Evolutionary conservation across 2,888 invertebrate genomes (phyloP).

Genomic region (Cinara cedri): DNA sequence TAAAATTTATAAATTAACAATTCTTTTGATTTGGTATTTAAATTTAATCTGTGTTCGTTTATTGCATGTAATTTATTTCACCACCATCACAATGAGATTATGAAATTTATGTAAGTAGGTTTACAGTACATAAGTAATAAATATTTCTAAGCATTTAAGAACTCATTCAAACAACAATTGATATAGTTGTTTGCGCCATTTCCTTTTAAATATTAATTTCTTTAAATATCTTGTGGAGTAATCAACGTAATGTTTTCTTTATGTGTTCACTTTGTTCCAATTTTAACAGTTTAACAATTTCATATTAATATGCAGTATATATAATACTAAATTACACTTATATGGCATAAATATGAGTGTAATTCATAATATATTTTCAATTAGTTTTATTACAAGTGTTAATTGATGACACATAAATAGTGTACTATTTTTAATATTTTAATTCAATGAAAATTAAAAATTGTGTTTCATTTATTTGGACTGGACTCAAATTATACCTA

Average conservation of each 20-base stretch:
- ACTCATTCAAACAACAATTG: conserved; percentile 35
- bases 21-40: conserved; percentile 4
- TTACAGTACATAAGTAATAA: neutral
- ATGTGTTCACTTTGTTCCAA: neutral
- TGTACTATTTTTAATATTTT: neutral
- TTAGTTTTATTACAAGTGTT: neutral
- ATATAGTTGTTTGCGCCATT: conserved; percentile 53
- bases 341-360: neutral
- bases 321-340: neutral
- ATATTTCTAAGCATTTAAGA: neutral
- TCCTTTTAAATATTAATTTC: conserved; percentile 13
- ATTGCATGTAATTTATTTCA: neutral
- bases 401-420: neutral
- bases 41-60: neutral
- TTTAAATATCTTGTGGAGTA: conserved; percentile 4
- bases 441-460: neutral
- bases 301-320: neutral
- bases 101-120: conserved; percentile 24
- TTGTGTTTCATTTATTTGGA: neutral
- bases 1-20: conserved; percentile 39
- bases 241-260: neutral
- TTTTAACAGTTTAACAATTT: neutral
- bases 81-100: neutral
- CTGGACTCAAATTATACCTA: neutral
- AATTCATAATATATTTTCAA: neutral